Evolutionary conservation across 1,140 invertebrate species (phyloP), one percentile per base, ranked within the genome.

Genomic region (Amyelois transitella): DNA sequence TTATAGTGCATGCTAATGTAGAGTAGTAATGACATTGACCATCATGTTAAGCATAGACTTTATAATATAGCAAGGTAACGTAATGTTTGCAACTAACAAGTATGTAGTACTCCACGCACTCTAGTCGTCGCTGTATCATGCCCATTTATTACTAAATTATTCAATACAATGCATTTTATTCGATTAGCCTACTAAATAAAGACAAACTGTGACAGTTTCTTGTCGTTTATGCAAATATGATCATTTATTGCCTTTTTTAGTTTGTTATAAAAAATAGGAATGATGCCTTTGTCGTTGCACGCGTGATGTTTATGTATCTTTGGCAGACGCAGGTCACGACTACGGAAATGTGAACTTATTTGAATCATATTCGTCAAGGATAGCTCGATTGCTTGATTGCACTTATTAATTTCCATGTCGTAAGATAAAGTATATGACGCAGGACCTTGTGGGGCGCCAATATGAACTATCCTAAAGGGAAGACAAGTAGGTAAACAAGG

Each of bases 401-500:
- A 43, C 45, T 54, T 60, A 64, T 62, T 64, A 59, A 60, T 55
- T 61, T 62, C 49, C 49, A 53, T 48, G 49, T 54, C 20, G 63
- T 43, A 62, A 64, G 54, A 75, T 56, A 58, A 54, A 59, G 62
- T 67, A 66, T 80, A 76, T 72, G 69, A 75, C 22, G 28, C 18
- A 55, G 56, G 69, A 60, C 69, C 71, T 81, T 73, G 68, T 58
- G 61, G 58, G 52, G 44, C 55, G 63, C 73, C 68, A 68, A 76
- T 75, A 76, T 74, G 66, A 58, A 64, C 66, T 75, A 69, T 80
- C 66, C 64, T 77, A 75, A 77, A 81, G 77, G 74, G 70, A 77
- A 77, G 69, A 75, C 68, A 75, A 74, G 79, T 81, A 77, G 59
- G 71, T 76, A 79, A 77, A 79, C 76, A 63, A 76, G 66, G 69